Conservation (phyloP, 2,888 invertebrate species). For the Euzophera pinguis region DNA sequence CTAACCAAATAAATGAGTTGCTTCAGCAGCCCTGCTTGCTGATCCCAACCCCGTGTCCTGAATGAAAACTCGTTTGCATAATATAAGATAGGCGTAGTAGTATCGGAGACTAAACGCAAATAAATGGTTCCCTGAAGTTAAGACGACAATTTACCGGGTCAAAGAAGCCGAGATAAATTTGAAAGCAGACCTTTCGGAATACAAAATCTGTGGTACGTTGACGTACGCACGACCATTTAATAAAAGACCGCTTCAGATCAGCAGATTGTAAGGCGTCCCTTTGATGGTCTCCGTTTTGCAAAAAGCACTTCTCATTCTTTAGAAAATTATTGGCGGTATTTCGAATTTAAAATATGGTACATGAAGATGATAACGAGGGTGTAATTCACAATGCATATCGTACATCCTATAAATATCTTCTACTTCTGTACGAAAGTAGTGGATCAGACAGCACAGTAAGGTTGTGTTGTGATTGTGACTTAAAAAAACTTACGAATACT, state of each 20-base stretch:
- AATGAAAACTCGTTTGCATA: slow-evolving; percentile 65
- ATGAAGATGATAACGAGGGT: no score
- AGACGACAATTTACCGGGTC: slow-evolving; percentile 69
- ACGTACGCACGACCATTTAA: slow-evolving; percentile 33
- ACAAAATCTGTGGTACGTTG: slow-evolving; percentile 50
- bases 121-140: slow-evolving; percentile 65
- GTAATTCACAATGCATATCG: no score
- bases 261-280: slow-evolving; percentile 18
- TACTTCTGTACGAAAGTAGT: no score
- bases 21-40: slow-evolving; percentile 21
- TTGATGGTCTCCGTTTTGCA: slow-evolving; percentile 17
- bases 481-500: no score
- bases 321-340: no score
- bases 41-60: slow-evolving; percentile 34
- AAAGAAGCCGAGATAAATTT: slow-evolving; percentile 61
- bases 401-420: no score
- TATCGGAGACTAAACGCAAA: slow-evolving; percentile 63
- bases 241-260: slow-evolving; percentile 22
- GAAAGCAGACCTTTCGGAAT: slow-evolving; percentile 50
- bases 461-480: no score
- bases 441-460: no score
- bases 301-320: slow-evolving; percentile 16
- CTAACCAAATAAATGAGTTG: not conserved
- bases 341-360: no score
- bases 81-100: slow-evolving; percentile 59